A percentile compares a stretch with the other conserved stretches of the same genome.
These are phyloP conservation scores for Prinia subflava DNA, from an alignment of 2,113 vertebrate genomes.

Conservation along the genomic window DNA sequence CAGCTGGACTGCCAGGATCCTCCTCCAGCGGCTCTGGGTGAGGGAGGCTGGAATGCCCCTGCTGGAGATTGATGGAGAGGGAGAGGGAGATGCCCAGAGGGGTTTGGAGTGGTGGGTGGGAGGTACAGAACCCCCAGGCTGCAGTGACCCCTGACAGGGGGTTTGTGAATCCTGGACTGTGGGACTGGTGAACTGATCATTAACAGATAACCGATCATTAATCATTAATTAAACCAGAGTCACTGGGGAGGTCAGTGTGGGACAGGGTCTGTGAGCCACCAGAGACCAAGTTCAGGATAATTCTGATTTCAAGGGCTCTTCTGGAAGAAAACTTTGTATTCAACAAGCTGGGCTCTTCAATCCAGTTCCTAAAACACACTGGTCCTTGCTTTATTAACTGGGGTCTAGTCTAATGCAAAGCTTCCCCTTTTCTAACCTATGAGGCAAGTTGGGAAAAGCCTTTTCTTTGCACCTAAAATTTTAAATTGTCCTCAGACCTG, in stretches of 20 bases:
- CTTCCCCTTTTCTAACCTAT: neutral
- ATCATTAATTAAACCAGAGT: too few species aligned
- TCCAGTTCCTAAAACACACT: neutral
- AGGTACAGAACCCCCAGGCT: neutral
- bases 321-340: neutral
- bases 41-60: neutral
- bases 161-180: neutral
- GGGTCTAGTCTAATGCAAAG: neutral
- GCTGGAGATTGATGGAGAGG: neutral
- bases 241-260: neutral
- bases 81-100: neutral
- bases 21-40: neutral
- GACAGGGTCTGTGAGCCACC: neutral
- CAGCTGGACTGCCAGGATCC: constrained; percentile 5
- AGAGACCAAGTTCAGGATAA: neutral
- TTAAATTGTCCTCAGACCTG: neutral
- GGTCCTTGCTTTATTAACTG: neutral
- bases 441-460: neutral
- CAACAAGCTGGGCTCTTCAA: neutral
- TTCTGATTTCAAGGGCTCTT: neutral
- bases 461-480: neutral
- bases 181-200: neutral
- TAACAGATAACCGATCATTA: too few species aligned
- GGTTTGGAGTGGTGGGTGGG: fast-evolving
- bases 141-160: neutral